phyloP scores from a whole-genome alignment of 2,888 invertebrate genomes.

The Pherbina coryleti region DNA sequence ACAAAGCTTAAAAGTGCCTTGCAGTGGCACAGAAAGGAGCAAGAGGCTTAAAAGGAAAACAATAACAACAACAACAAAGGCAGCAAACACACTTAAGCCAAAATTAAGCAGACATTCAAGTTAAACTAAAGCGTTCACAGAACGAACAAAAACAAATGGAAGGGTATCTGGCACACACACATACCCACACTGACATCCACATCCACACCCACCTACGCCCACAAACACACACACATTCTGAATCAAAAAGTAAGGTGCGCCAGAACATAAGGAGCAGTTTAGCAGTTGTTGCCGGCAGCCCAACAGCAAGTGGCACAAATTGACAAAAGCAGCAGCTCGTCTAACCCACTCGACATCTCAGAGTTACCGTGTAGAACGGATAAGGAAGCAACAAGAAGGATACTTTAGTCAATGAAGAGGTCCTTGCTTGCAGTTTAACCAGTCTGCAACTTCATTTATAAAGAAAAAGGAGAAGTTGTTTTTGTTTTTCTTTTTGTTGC shows the following conservation, averaged over 20 bases:
- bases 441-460: background rate
- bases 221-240: background rate
- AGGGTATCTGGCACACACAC: background rate
- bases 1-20: background rate
- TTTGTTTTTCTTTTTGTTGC: background rate
- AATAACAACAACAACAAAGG: background rate
- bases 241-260: background rate
- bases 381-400: background rate
- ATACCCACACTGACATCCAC: too few relatives aligned
- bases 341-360: background rate
- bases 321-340: background rate
- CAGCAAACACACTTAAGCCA: conserved; percentile 13
- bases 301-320: background rate
- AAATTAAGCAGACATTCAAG: conserved; percentile 27
- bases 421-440: background rate
- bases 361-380: background rate
- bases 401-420: background rate
- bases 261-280: background rate
- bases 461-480: background rate
- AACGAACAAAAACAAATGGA: background rate
- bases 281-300: background rate
- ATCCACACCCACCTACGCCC: background rate
- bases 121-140: conserved; percentile 12
- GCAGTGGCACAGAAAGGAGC: background rate
- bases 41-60: background rate